A percentile compares a stretch with the other conserved stretches of the same genome.
These are phyloP conservation scores for Teleogryllus oceanicus DNA, from an alignment of 2,888 invertebrate genomes.

Conservation along the genomic window DNA sequence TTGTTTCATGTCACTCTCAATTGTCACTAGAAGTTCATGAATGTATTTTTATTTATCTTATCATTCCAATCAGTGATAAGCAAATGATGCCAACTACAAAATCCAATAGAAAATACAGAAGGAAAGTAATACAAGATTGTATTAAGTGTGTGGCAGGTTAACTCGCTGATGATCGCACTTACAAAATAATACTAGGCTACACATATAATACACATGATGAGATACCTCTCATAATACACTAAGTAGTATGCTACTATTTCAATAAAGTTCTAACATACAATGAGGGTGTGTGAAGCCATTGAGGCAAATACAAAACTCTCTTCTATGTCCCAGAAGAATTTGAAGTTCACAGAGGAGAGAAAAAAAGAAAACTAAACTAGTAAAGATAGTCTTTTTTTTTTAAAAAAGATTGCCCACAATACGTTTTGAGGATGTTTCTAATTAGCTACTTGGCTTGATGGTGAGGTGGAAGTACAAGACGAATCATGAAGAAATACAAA, in stretches of 20 bases:
- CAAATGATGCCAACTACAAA: slow-evolving; percentile 28
- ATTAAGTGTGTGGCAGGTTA: slow-evolving; percentile 35
- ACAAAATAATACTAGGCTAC: slow-evolving; percentile 39
- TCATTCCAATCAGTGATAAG: not conserved
- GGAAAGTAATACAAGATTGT: slow-evolving; percentile 39
- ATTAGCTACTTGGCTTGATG: slow-evolving; percentile 24
- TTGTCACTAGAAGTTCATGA: slow-evolving; percentile 6
- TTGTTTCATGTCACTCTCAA: slow-evolving; percentile 3
- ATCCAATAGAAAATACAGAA: slow-evolving; percentile 40
- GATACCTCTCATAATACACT: slow-evolving; percentile 36
- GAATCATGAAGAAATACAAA: slow-evolving; percentile 30
- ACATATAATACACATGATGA: slow-evolving; percentile 38
- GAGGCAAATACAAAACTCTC: slow-evolving; percentile 35
- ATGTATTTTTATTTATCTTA: not conserved
- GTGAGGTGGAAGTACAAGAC: slow-evolving; percentile 29
- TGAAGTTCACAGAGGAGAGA: slow-evolving; percentile 22
- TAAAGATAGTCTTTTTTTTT: slow-evolving; percentile 24
- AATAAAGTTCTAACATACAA: slow-evolving; percentile 35
- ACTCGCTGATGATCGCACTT: slow-evolving; percentile 38
- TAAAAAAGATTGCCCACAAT: slow-evolving; percentile 19
- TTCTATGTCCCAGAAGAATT: slow-evolving; percentile 23
- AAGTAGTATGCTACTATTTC: slow-evolving; percentile 34
- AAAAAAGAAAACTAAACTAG: slow-evolving; percentile 29
- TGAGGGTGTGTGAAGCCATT: slow-evolving; percentile 37
- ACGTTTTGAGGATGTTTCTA: slow-evolving; percentile 20